A percentile compares a stretch with the other conserved stretches of the same genome.
Evolutionary conservation across 2,113 vertebrate genomes (phyloP).

Genomic region (Takifugu flavidus): DNA sequence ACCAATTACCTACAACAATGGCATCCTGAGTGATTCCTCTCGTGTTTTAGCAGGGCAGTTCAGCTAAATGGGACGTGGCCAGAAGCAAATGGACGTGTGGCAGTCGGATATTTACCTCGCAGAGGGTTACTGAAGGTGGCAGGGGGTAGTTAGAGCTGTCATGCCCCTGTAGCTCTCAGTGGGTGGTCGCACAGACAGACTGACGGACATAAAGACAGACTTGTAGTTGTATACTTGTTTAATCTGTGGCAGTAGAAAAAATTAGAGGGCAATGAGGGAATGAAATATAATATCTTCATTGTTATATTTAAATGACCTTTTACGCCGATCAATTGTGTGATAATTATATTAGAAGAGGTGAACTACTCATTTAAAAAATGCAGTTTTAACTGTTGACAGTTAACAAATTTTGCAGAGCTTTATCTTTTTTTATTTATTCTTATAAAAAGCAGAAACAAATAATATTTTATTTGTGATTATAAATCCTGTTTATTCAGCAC

Average conservation of each 20-base stretch:
- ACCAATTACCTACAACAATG: conserved; percentile 69
- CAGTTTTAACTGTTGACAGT: too few relatives aligned
- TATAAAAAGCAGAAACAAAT: conserved; percentile 7
- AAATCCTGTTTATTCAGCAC: conserved; percentile 13
- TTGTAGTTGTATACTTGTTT: too few relatives aligned
- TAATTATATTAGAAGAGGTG: too few relatives aligned
- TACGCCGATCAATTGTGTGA: too few relatives aligned
- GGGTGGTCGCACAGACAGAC: conserved; percentile 61
- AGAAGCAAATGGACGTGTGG: conserved; percentile 30
- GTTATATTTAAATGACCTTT: too few relatives aligned
- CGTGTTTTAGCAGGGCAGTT: neutral
- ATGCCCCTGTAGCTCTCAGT: conserved; percentile 36
- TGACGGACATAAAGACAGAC: conserved; percentile 22
- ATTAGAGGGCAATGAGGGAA: too few relatives aligned
- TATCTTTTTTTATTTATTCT: too few relatives aligned
- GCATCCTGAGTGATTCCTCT: conserved; percentile 44
- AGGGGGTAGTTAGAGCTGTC: conserved; percentile 17
- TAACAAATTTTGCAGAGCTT: too few relatives aligned
- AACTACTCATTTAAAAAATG: too few relatives aligned
- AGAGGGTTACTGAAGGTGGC: conserved; percentile 34
- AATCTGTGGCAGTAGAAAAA: too few relatives aligned
- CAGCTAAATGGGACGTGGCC: conserved; percentile 31
- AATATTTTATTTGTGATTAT: conserved; percentile 18
- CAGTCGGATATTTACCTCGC: conserved; percentile 50
- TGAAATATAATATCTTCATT: too few relatives aligned